Conservation (phyloP, 2,888 invertebrate genomes). For the Tetranychus piercei region DNA sequence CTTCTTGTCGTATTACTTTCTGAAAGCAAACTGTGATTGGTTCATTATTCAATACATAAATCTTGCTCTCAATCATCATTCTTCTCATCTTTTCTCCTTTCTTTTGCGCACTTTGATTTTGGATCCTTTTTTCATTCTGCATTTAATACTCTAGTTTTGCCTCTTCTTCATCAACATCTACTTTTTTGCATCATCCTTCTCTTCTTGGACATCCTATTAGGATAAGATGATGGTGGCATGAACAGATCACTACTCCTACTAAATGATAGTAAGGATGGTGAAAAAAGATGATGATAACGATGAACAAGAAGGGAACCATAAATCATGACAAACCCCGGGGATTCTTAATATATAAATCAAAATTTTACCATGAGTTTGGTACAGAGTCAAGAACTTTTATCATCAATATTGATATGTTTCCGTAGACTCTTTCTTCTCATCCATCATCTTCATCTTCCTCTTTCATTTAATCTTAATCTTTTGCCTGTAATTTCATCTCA, state of each 20-base stretch:
- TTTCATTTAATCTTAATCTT: background rate
- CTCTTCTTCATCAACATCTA: background rate
- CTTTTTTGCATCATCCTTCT: background rate
- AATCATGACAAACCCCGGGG: background rate
- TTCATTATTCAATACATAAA: background rate
- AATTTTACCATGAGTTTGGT: background rate
- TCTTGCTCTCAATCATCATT: background rate
- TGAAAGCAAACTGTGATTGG: background rate
- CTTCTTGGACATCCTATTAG: background rate
- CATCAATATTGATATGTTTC: slow-evolving; percentile 1
- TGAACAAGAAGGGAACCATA: background rate
- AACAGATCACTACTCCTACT: no score
- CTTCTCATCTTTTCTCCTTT: background rate
- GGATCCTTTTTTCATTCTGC: background rate
- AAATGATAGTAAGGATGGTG: background rate
- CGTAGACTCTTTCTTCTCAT: background rate
- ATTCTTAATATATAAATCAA: background rate
- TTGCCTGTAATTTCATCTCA: background rate
- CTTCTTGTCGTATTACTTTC: background rate
- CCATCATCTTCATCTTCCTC: background rate
- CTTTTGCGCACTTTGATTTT: background rate
- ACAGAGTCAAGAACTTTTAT: background rate
- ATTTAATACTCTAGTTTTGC: background rate
- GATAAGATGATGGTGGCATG: background rate
- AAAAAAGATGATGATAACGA: background rate